Evolutionary conservation across 2,113 vertebrate species (phyloP).

Genomic region (Ceuthmochares aereus): DNA sequence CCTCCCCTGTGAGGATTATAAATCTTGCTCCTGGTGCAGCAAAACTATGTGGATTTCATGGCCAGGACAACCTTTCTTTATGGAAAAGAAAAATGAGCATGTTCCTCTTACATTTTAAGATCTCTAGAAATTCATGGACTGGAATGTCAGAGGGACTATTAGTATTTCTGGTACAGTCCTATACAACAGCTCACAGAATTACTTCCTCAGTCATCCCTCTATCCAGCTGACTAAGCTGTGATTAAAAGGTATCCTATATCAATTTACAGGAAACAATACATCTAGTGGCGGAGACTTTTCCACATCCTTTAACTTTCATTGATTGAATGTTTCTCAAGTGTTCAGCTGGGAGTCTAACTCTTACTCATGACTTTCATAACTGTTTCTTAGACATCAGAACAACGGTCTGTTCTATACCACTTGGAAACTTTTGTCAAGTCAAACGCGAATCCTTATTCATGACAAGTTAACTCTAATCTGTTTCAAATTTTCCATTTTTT

Average conservation of each 20-base stretch:
- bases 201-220: neutral
- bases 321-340: slow-evolving; percentile 17
- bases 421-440: neutral
- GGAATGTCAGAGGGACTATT: neutral
- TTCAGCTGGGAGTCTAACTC: neutral
- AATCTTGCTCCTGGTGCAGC: neutral
- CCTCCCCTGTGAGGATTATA: neutral
- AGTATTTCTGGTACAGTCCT: neutral
- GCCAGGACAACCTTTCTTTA: neutral
- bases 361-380: neutral
- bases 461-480: neutral
- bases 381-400: neutral
- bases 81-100: neutral
- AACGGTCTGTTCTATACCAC: neutral
- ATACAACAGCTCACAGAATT: neutral
- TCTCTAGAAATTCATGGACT: neutral
- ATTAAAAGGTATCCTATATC: neutral
- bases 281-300: neutral
- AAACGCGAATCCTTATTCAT: neutral
- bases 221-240: neutral
- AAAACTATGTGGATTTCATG: slow-evolving; percentile 17
- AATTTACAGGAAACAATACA: slow-evolving; percentile 1
- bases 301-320: neutral
- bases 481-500: neutral
- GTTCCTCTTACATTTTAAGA: neutral